Evolutionary conservation across 2,888 invertebrate species (phyloP), one percentile per base, ranked within the genome.

Genomic region (Watsonalla binaria): DNA sequence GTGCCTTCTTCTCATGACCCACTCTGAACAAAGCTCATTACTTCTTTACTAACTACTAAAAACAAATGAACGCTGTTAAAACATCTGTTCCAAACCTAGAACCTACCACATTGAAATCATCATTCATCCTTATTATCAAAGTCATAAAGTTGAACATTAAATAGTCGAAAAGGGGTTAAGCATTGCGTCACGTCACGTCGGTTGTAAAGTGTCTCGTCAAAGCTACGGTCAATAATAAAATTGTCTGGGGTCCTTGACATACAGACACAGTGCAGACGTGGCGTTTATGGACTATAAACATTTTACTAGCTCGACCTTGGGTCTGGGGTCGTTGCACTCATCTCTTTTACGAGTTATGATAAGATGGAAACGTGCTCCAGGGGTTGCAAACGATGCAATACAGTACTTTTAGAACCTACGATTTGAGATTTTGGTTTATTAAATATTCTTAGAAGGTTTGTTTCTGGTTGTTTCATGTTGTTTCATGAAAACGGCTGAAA

Each of bases 221-320:
- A 70, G 72, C 68, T 76, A 82, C 76, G 81, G 83, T 81, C 83
- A 84, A 86, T 86, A 84, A 86, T 86, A 86, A 85, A 86, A 84
- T 82, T 82, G 84, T 84, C 86, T 86, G 75, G 81, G 81, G 87
- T 81, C 89, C 90, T 90, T 90, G 90, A 90, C 90, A 90, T 72
- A 88, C 81, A 88, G 87, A 88, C 89, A 86, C 83, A 79, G 76
- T 83, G 80, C 82, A 86, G 86, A 85, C 87, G 85, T 74, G 80
- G 83, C 82, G 24, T 90, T 90, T 90, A 90, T 90, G 86, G 89
- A 75, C 88, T 84, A 90, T 90, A 90, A 90, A 90, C 88, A 89
- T 89, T 90, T 90, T 90, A 90, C 90, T 90, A 89, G 87, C 86
- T 59, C 87, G 85, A 85, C 90, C 90, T 90, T 89, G 88, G 88